Percentiles rank a stretch among this genome's conserved stretches.
Evolutionary conservation across 2,888 invertebrate species (phyloP).

Genomic region (Heteromurus nitidus): DNA sequence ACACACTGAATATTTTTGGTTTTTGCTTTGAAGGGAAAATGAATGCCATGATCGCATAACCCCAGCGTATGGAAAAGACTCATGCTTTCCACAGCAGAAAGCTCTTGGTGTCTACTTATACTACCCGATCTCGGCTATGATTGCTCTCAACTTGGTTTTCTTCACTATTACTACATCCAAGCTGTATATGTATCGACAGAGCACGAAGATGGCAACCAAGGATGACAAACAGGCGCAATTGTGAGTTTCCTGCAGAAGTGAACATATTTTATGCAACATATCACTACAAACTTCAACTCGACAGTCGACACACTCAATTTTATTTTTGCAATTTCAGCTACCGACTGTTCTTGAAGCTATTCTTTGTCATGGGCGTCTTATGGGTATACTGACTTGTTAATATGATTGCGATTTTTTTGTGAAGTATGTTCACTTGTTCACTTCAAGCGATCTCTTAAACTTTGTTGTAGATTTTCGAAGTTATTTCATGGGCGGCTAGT

Average conservation of each 20-base stretch:
- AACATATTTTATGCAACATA: neutral
- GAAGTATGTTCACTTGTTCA: too few relatives aligned
- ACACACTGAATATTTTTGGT: neutral
- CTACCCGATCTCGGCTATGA: conserved; percentile 67
- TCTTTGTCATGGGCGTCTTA: conserved; percentile 69
- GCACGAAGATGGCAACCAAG: conserved; percentile 69
- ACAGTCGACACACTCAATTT: neutral
- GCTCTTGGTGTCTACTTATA: conserved; percentile 67
- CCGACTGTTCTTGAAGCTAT: conserved; percentile 66
- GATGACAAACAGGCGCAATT: conserved; percentile 65
- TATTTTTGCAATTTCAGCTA: conserved; percentile 50
- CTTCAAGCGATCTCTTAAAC: neutral
- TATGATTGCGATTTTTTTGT: neutral
- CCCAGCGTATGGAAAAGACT: conserved; percentile 65
- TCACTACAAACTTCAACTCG: neutral
- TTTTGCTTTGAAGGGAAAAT: conserved; percentile 18
- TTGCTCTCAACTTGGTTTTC: conserved; percentile 63
- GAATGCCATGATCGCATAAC: conserved; percentile 48
- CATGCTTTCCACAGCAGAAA: conserved; percentile 62
- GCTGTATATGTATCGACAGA: conserved; percentile 62
- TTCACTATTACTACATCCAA: conserved; percentile 66
- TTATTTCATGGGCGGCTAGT: conserved; percentile 49
- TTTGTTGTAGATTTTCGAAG: conserved; percentile 46
- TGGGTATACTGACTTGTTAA: conserved; percentile 33
- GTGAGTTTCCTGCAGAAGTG: conserved; percentile 33